Percentiles rank a stretch among this genome's conserved stretches.
These are phyloP conservation scores for Spheniscus mendiculus DNA, from an alignment of 2,113 vertebrate species.

Conservation along the genomic window DNA sequence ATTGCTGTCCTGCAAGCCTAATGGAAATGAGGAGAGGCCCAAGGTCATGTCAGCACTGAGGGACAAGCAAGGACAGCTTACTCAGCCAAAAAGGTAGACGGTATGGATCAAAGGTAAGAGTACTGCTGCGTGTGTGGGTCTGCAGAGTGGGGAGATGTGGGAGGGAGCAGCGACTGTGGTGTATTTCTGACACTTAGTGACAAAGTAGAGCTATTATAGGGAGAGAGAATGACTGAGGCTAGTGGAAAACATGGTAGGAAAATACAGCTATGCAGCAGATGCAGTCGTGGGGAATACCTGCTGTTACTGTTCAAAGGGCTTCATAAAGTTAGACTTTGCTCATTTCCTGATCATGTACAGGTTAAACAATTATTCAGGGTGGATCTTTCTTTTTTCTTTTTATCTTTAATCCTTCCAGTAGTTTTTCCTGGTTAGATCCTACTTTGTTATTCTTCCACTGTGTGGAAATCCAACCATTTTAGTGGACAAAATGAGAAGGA, in stretches of 20 bases:
- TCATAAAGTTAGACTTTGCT: neutral
- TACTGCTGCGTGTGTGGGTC: neutral
- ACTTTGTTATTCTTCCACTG: neutral
- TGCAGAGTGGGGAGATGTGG: neutral
- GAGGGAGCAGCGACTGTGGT: neutral
- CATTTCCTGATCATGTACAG: neutral
- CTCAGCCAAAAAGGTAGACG: neutral
- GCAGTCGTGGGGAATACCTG: neutral
- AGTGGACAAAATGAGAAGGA: neutral
- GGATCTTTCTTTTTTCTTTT: neutral
- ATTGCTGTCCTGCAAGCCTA: neutral
- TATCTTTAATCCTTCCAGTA: neutral
- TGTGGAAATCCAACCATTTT: neutral
- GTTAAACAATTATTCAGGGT: neutral
- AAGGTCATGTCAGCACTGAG: neutral
- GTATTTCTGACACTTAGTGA: neutral
- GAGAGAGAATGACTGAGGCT: neutral
- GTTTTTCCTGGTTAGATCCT: neutral
- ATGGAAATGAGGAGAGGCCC: neutral
- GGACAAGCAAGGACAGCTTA: neutral
- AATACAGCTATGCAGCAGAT: neutral
- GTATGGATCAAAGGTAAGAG: neutral
- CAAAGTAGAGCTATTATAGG: neutral
- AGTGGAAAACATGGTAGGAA: neutral
- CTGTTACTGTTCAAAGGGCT: neutral